Conservation (phyloP, 2,888 invertebrate species). For the Euzophera pinguis region DNA sequence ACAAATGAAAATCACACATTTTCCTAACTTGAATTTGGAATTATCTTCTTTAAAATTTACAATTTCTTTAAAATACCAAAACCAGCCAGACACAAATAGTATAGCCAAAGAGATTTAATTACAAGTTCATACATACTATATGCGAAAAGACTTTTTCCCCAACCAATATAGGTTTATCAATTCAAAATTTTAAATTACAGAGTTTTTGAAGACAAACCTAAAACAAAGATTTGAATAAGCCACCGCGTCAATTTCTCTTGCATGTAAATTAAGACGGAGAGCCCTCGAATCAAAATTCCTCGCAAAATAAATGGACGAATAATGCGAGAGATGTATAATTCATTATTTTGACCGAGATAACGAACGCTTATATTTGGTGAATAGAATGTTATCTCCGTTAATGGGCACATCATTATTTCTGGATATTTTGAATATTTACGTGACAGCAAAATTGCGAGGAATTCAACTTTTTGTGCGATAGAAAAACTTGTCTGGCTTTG, state of each 20-base stretch:
- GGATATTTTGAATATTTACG: slow-evolving; percentile 15
- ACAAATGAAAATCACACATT: too few species aligned
- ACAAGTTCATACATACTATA: too few species aligned
- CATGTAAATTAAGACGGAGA: slow-evolving; percentile 34
- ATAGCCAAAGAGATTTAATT: too few species aligned
- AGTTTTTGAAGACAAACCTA: background rate
- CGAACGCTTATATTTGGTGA: slow-evolving; percentile 30
- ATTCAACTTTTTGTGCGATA: background rate
- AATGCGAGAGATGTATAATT: slow-evolving; percentile 44
- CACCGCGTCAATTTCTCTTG: slow-evolving; percentile 30
- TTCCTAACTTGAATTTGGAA: too few species aligned
- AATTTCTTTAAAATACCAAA: too few species aligned
- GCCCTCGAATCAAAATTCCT: slow-evolving; percentile 42
- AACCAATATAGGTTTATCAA: too few species aligned
- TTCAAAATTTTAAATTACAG: too few species aligned
- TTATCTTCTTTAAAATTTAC: too few species aligned
- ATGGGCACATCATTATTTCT: slow-evolving; percentile 20
- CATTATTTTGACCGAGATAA: slow-evolving; percentile 41
- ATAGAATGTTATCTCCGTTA: slow-evolving; percentile 27
- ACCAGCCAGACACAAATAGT: too few species aligned
- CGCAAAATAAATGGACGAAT: slow-evolving; percentile 42
- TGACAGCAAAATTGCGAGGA: background rate
- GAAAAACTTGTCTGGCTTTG: too few species aligned
- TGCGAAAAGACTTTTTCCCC: too few species aligned
- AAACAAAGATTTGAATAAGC: slow-evolving; percentile 32